phyloP scores from a whole-genome alignment of 2,888 invertebrate genomes.

The Thalpophila matura region DNA sequence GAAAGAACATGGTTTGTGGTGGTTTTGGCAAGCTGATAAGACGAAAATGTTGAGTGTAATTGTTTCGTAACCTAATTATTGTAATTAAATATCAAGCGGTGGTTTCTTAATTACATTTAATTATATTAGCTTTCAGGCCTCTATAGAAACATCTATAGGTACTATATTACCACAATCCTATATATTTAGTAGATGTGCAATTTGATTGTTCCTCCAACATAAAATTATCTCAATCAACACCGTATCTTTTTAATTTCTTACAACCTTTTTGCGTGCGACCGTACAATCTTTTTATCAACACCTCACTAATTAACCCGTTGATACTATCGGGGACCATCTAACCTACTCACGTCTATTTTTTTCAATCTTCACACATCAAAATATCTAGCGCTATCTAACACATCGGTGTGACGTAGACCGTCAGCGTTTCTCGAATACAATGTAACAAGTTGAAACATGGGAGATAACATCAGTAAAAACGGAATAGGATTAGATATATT shows the following conservation, averaged over 20 bases:
- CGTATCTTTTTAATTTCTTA: conserved; percentile 51
- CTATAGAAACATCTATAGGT: too few relatives aligned
- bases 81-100: too few relatives aligned
- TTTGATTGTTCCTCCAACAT: conserved; percentile 20
- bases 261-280: conserved; percentile 37
- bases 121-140: too few relatives aligned
- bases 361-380: conserved; percentile 81
- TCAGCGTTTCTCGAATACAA: conserved; percentile 65
- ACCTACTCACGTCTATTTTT: conserved; percentile 70
- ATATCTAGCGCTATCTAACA: conserved; percentile 78
- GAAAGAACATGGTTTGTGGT: neutral
- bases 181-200: neutral
- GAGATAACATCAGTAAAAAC: conserved; percentile 52
- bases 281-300: conserved; percentile 48
- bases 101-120: too few relatives aligned
- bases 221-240: conserved; percentile 51
- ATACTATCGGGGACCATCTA: conserved; percentile 67
- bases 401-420: conserved; percentile 75
- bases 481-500: conserved; percentile 49
- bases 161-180: too few relatives aligned
- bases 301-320: conserved; percentile 57
- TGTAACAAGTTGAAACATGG: conserved; percentile 54
- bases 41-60: too few relatives aligned
- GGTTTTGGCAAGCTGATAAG: neutral
- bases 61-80: too few relatives aligned